These are phyloP conservation scores for Emmelina monodactyla DNA, from an alignment of 2,888 invertebrate species.

Conservation along the genomic window DNA sequence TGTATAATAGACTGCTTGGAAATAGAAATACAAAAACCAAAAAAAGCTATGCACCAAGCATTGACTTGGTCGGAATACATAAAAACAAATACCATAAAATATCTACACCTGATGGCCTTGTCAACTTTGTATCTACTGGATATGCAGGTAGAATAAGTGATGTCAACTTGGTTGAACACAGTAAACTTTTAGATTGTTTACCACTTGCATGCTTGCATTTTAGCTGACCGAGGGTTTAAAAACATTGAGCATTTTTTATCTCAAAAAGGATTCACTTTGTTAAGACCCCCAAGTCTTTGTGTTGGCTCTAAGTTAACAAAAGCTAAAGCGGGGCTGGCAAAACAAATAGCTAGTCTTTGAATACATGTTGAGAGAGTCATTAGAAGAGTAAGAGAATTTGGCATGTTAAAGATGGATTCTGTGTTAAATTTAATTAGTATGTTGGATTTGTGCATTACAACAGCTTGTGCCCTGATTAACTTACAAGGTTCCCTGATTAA, in stretches of 20 bases:
- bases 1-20: conserved; percentile 1
- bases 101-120: conserved; percentile 8
- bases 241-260: conserved; percentile 4
- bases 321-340: conserved; percentile 8
- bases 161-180: background rate
- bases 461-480: background rate
- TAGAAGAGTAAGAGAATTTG: conserved; percentile 6
- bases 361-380: conserved; percentile 9
- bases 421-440: background rate
- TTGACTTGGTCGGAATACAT: conserved; percentile 2
- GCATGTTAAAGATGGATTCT: conserved; percentile 3
- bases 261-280: conserved; percentile 6
- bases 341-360: conserved; percentile 9
- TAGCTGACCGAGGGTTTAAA: conserved; percentile 12
- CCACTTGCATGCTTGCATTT: conserved; percentile 1
- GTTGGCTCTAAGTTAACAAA: conserved; percentile 9
- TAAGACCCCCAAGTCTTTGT: conserved; percentile 8
- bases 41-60: background rate
- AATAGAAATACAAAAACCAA: background rate
- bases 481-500: background rate
- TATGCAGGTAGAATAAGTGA: conserved; percentile 3
- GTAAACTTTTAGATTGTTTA: conserved; percentile 7
- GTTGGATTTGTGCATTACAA: background rate
- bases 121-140: conserved; percentile 2
- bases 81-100: background rate